Conservation (phyloP, 2,888 invertebrate species). For the Philaethria dido region DNA sequence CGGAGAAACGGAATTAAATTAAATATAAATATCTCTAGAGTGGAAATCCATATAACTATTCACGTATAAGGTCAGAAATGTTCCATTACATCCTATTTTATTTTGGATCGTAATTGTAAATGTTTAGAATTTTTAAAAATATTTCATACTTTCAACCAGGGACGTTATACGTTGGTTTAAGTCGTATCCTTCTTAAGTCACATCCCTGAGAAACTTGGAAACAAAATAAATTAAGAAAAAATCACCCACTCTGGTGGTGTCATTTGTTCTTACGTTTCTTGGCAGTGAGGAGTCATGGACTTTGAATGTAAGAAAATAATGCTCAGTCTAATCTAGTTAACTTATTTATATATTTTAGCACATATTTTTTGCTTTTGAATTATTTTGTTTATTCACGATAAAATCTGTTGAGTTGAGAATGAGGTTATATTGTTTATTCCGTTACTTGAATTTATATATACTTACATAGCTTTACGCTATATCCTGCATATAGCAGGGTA, state of each 20-base stretch:
- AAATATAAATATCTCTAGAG: too few species aligned
- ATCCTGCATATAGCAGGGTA: too few species aligned
- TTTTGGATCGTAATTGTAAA: neutral
- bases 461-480: too few species aligned
- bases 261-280: neutral
- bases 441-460: too few species aligned
- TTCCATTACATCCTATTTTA: too few species aligned
- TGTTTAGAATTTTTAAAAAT: neutral
- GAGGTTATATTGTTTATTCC: too few species aligned
- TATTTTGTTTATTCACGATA: neutral
- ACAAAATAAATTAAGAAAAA: slow-evolving; percentile 13
- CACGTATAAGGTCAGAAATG: too few species aligned
- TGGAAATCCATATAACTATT: too few species aligned
- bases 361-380: neutral
- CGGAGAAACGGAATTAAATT: too few species aligned
- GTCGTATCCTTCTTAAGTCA: too few species aligned
- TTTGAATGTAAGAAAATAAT: neutral
- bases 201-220: neutral
- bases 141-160: neutral
- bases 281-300: neutral
- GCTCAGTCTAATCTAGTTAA: neutral
- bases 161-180: slow-evolving; percentile 1
- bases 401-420: too few species aligned
- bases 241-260: neutral
- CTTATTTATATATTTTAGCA: neutral